Evolutionary conservation across 2,113 vertebrate species (phyloP).

Genomic region (Lota lota): DNA sequence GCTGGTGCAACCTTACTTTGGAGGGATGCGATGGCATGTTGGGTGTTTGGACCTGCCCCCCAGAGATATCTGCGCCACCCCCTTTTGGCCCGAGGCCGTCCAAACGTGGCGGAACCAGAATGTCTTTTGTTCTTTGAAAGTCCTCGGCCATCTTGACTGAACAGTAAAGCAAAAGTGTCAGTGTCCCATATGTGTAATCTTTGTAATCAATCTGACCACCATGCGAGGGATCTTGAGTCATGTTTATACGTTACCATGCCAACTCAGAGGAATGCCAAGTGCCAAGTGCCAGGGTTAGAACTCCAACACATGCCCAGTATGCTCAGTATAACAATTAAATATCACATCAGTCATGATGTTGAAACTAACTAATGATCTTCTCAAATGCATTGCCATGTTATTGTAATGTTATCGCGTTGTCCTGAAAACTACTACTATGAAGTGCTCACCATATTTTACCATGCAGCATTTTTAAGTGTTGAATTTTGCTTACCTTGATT

Average conservation of each 20-base stretch:
- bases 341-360: neutral
- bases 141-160: slow-evolving; percentile 79
- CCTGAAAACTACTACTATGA: neutral
- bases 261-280: slow-evolving; percentile 33
- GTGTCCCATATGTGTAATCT: slow-evolving; percentile 14
- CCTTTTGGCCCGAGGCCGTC: neutral
- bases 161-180: slow-evolving; percentile 60
- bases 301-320: slow-evolving; percentile 23
- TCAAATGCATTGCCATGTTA: neutral
- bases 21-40: slow-evolving; percentile 66
- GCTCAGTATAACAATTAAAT: no score
- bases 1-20: slow-evolving; percentile 82
- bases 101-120: slow-evolving; percentile 49
- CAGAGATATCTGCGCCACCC: slow-evolving; percentile 2
- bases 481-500: slow-evolving; percentile 57
- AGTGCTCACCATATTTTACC: neutral
- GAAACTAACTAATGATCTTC: neutral
- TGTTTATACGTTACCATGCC: slow-evolving; percentile 34
- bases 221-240: slow-evolving; percentile 31
- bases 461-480: neutral
- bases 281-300: slow-evolving; percentile 43
- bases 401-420: neutral
- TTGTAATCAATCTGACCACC: slow-evolving; percentile 15
- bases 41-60: slow-evolving; percentile 39
- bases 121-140: slow-evolving; percentile 48